phyloP scores from a whole-genome alignment of 2,797 vertebrate genomes.

The Neosalanx taihuensis region DNA sequence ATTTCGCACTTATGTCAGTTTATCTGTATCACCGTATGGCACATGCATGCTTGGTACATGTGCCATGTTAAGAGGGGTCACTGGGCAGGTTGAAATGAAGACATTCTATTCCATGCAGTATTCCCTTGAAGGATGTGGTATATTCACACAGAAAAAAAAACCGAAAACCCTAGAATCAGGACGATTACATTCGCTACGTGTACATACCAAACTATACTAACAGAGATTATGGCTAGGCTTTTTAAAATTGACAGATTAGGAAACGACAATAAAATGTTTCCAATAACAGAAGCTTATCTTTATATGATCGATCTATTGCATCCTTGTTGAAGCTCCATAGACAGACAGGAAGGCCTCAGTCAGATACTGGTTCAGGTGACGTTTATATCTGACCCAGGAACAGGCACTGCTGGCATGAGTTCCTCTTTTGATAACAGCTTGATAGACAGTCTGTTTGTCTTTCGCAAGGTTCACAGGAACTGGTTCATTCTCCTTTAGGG shows the following conservation, averaged over 20 bases:
- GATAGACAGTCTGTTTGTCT: slow-evolving; percentile 40
- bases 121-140: slow-evolving; percentile 25
- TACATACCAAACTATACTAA: slow-evolving; percentile 52
- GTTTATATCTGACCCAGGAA: slow-evolving; percentile 39
- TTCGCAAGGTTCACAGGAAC: slow-evolving; percentile 41
- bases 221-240: slow-evolving; percentile 46
- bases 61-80: slow-evolving; percentile 17
- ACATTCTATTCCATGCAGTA: slow-evolving; percentile 24
- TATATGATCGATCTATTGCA: too few species aligned
- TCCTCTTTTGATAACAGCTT: slow-evolving; percentile 36
- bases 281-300: slow-evolving; percentile 52
- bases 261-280: slow-evolving; percentile 22
- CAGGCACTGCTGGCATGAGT: slow-evolving; percentile 59
- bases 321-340: slow-evolving; percentile 27
- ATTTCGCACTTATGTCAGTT: too few species aligned
- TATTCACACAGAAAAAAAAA: slow-evolving; percentile 60
- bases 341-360: slow-evolving; percentile 45
- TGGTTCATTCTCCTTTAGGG: neutral
- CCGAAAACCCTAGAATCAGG: slow-evolving; percentile 33
- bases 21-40: neutral
- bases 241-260: slow-evolving; percentile 44
- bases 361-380: slow-evolving; percentile 38
- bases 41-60: neutral
- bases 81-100: slow-evolving; percentile 8
- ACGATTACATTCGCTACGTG: slow-evolving; percentile 67